A percentile compares a stretch with the other conserved stretches of the same genome.
Evolutionary conservation across 1,140 invertebrate genomes (phyloP).

Genomic region (Tetranychus cinnabarinus): DNA sequence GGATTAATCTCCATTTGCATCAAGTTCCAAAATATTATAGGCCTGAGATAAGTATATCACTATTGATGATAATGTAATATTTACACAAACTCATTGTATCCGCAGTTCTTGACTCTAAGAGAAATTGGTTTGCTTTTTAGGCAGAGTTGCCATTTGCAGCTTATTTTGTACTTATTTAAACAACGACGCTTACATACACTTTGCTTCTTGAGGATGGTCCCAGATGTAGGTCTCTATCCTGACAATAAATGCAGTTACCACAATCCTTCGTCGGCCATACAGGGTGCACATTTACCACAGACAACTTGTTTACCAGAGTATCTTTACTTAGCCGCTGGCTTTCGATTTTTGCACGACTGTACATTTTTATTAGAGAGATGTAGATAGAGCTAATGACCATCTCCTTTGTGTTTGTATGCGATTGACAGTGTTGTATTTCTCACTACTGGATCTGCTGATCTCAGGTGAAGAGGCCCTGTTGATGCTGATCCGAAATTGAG

Average conservation of each 20-base stretch:
- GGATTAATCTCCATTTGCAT: too few species aligned
- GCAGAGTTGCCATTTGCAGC: neutral
- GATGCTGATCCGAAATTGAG: neutral
- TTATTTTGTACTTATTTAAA: neutral
- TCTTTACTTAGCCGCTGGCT: neutral
- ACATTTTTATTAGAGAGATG: neutral
- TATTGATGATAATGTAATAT: too few species aligned
- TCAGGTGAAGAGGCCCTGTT: neutral
- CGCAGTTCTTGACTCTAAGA: too few species aligned
- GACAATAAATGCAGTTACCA: slow-evolving; percentile 9
- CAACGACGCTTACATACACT: slow-evolving; percentile 5
- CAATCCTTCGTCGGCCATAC: slow-evolving; percentile 9
- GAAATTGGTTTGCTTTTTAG: too few species aligned
- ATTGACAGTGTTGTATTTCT: neutral
- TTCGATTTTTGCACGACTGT: neutral
- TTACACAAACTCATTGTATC: too few species aligned
- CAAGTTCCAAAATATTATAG: too few species aligned
- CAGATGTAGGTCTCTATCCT: slow-evolving; percentile 6
- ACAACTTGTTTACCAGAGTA: neutral
- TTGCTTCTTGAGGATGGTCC: slow-evolving; percentile 8
- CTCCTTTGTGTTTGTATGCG: neutral
- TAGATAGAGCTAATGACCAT: neutral
- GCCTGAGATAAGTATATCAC: too few species aligned
- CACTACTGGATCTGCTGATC: neutral
- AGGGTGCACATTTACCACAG: slow-evolving; percentile 5